Percentiles rank a stretch among this genome's conserved stretches.
phyloP scores from a whole-genome alignment of 2,113 vertebrate species.

The Condylura cristata region DNA sequence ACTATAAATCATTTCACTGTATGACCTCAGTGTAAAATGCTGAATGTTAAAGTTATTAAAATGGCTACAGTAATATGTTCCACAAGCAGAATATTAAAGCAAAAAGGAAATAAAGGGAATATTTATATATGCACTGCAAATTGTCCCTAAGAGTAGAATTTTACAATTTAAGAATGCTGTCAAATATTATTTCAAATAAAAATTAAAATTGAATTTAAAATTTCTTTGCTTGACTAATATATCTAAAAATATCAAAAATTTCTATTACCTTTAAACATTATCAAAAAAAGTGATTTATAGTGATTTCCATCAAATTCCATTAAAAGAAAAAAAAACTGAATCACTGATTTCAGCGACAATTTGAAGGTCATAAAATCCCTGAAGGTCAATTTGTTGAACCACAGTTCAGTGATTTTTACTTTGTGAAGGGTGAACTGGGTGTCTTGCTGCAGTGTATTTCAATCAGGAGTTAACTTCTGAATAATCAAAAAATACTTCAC shows the following conservation, averaged over 20 bases:
- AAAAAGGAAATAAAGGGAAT: not conserved
- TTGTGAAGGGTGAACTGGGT: constrained; percentile 61
- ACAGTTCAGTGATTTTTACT: constrained; percentile 85
- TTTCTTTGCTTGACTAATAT: constrained; percentile 49
- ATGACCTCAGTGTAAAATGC: not conserved
- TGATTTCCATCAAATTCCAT: constrained; percentile 85
- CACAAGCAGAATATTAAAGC: not conserved
- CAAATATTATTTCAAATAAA: not conserved
- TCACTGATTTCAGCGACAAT: constrained; percentile 73
- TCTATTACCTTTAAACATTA: constrained; percentile 19
- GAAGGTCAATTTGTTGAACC: constrained; percentile 87
- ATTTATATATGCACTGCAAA: not conserved
- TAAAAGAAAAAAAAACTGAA: constrained; percentile 63
- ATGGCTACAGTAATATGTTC: not conserved
- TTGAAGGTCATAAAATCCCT: constrained; percentile 91
- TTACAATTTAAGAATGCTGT: not conserved
- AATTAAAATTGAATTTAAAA: not conserved
- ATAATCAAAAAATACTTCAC: constrained; percentile 87
- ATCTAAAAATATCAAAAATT: constrained; percentile 44
- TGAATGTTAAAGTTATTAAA: not conserved
- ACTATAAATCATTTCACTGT: constrained; percentile 37
- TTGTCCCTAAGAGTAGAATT: not conserved
- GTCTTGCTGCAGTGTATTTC: constrained; percentile 86
- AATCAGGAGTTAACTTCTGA: constrained; percentile 86
- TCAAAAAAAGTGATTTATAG: constrained; percentile 75